Evolutionary conservation across 2,888 invertebrate genomes (phyloP), one percentile per base, ranked within the genome.

Genomic region (Drosophila atroscutellata): DNA sequence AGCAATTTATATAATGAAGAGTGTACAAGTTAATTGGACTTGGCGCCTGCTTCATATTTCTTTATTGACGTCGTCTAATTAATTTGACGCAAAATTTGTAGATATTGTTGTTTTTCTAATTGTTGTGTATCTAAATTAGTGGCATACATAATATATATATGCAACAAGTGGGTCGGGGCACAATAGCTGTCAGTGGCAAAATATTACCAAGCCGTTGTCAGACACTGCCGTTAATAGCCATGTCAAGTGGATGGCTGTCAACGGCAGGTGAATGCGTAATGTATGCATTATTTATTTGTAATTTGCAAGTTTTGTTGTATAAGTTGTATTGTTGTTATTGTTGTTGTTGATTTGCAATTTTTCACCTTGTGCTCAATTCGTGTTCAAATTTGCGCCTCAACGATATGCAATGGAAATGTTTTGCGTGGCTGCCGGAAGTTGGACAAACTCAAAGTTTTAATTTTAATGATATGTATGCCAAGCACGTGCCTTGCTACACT

Each of bases 391-490:
- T 73, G 66, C 85, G 89, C 87, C 87, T 77, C 42, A 56, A 62
- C 51, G 51, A 47, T 80, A 86, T 89, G 89, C 89, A 83, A 62
- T 70, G 72, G 15, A 84, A 81, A 60, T 70, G 72, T 59, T 37
- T 59, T 20, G 51, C 59, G 55, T 61, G 62, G 54, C 84, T 60
- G 64, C 37, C 81, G 81, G 81, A 89, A 81, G 72, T 80, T 68
- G 65, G 15, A 24, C 8, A 52, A 80, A 75, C 52, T 52, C 51
- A 45, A 49, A 36, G 63, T 52, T 55, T 62, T 68, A 51, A 71
- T 77, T 71, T 32, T n/a, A 55, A 49, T 50, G 58, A 39, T 42
- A 42, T 52, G 57, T 69, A 74, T 64, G 63, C 72, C 24, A 50
- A 50, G 64, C 79, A 83, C 82, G 80, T 70, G 60, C 68, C 45